Conservation (phyloP, 2,888 invertebrate genomes). For the Mellilla xanthometata region DNA sequence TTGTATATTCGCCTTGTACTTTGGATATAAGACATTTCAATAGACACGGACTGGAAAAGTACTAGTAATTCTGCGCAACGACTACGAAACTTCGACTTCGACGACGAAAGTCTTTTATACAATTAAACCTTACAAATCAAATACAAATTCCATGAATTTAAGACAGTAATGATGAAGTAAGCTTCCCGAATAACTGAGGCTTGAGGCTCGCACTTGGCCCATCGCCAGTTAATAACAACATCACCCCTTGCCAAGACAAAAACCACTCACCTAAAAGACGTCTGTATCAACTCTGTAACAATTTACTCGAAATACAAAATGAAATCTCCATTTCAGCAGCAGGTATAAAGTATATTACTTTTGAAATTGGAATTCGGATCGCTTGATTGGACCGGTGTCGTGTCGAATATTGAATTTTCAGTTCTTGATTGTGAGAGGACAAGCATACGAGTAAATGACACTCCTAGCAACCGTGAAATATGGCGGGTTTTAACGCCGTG, state of each 20-base stretch:
- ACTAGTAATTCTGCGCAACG: no score
- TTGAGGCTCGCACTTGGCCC: slow-evolving; percentile 54
- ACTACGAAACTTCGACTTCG: no score
- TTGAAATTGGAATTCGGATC: slow-evolving; percentile 25
- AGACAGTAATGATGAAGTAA: slow-evolving; percentile 30
- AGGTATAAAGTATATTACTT: slow-evolving; percentile 28
- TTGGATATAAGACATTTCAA: slow-evolving; percentile 9
- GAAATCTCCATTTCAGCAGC: slow-evolving; percentile 23
- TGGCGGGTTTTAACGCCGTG: slow-evolving; percentile 64
- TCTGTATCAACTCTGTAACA: slow-evolving; percentile 41
- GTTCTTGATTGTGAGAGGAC: slow-evolving; percentile 58
- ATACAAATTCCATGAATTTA: no score
- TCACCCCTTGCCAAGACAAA: slow-evolving; percentile 58
- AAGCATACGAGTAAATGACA: slow-evolving; percentile 51
- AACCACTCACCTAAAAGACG: slow-evolving; percentile 47
- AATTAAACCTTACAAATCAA: no score
- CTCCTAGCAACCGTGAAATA: slow-evolving; percentile 61
- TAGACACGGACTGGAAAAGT: slow-evolving; percentile 8
- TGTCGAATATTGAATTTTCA: slow-evolving; percentile 55
- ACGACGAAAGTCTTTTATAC: no score
- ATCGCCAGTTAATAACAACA: slow-evolving; percentile 65
- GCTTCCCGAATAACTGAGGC: slow-evolving; percentile 32
- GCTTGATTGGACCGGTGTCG: slow-evolving; percentile 32
- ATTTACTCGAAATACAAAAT: slow-evolving; percentile 37
- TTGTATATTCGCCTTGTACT: slow-evolving; percentile 29